phyloP scores from a whole-genome alignment of 2,797 vertebrate genomes.

The Anas bahamensis region DNA sequence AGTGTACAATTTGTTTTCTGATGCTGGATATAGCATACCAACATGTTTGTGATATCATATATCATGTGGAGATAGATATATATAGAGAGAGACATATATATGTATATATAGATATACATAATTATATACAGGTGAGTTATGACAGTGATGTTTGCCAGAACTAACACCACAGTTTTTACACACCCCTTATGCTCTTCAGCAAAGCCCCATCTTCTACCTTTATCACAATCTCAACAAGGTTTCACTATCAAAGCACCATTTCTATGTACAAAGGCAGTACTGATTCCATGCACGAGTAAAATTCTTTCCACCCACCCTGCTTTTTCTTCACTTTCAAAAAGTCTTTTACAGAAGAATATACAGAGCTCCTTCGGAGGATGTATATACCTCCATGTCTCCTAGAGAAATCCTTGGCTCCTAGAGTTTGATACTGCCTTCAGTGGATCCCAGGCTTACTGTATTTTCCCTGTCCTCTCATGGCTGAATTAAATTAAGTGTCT shows the following conservation, averaged over 20 bases:
- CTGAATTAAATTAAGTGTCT: neutral
- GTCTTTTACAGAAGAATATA: neutral
- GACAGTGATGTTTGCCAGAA: neutral
- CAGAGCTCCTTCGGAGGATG: neutral
- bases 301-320: too few relatives aligned
- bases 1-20: neutral
- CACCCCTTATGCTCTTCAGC: neutral
- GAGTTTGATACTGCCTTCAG: neutral
- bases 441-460: neutral
- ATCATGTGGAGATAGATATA: neutral
- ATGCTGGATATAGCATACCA: neutral
- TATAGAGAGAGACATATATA: too few relatives aligned
- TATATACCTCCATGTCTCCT: neutral
- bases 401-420: neutral
- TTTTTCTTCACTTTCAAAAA: neutral
- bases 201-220: too few relatives aligned
- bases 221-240: too few relatives aligned
- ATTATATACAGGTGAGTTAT: neutral
- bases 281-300: too few relatives aligned
- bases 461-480: neutral
- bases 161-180: neutral
- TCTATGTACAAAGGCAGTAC: too few relatives aligned
- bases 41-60: neutral
- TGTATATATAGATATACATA: neutral
- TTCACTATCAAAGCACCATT: too few relatives aligned